phyloP scores from a whole-genome alignment of 2,888 invertebrate species.

The Leptinotarsa juncta region DNA sequence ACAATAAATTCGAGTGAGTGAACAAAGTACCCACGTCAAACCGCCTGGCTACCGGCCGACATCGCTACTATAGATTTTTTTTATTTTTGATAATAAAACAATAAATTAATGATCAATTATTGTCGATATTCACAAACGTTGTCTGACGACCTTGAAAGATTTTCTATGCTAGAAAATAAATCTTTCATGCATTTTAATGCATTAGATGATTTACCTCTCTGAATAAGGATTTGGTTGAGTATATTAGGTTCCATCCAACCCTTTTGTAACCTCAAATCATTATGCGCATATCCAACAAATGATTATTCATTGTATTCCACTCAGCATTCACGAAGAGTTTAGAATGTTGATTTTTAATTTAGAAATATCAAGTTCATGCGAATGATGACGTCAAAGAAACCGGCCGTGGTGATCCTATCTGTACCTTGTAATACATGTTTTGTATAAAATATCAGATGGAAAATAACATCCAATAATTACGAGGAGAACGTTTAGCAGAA shows the following conservation, averaged over 20 bases:
- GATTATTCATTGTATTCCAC: not conserved
- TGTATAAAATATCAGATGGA: constrained; percentile 14
- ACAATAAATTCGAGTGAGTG: too few species aligned
- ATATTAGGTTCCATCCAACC: not conserved
- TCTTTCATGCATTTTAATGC: too few species aligned
- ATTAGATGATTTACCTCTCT: too few species aligned
- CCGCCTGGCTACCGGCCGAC: too few species aligned
- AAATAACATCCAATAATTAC: not conserved
- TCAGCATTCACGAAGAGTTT: not conserved
- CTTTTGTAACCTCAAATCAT: not conserved
- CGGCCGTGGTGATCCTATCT: constrained; percentile 4
- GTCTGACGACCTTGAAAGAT: too few species aligned
- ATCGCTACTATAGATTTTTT: too few species aligned
- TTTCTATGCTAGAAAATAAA: too few species aligned
- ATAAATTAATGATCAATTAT: too few species aligned
- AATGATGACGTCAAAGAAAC: constrained; percentile 13
- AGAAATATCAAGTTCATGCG: constrained; percentile 9
- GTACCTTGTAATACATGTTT: constrained; percentile 6
- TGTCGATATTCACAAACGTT: too few species aligned
- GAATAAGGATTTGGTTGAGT: too few species aligned
- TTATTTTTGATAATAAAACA: too few species aligned
- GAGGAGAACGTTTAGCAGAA: not conserved
- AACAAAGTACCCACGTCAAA: too few species aligned
- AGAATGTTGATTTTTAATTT: not conserved
- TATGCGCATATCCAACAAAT: not conserved